Base-by-base conservation (phyloP, 2,113 vertebrate species). In the Pogona vitticeps region DNA sequence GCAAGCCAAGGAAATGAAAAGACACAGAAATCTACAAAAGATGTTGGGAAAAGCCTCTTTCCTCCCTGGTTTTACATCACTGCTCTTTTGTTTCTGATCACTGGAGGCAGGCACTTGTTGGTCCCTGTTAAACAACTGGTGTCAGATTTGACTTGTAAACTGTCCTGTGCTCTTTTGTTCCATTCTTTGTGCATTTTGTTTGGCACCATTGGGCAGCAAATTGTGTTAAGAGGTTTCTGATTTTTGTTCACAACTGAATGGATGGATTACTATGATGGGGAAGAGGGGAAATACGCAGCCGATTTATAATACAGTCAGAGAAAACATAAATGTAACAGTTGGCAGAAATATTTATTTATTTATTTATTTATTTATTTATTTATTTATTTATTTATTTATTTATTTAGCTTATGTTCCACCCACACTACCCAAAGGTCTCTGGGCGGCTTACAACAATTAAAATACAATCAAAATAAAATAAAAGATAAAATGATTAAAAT, bases 1-100 rank as follows among this genome's bases (percentile, higher is more conserved):
- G 83, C 84, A 90, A 91, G 80, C 92, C 84, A 91, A 93, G 91
- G 91, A 91, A 91, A 93, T 84, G 91, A 91, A 94, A 91, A 90
- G 91, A 91, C 76, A 15, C 38, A 31, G 78, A 75, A 70, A 91
- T 88, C 86, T 92, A 13, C 88, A 86, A 87, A 93, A 86, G 87
- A 82, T 88, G 82, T 0, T 2, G 83, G 85, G 88, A 78, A 91
- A 84, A 89, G 76, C 79, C 83, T 82, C 80, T 92, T 91, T 91
- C 90, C 89, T 94, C 88, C 52, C 65, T 10, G 15, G 58, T 88
- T 86, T 61, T 88, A 76, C 89, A 89, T 91, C 90, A 75, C 78
- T 0, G 0, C 70, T 80, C 88, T 95, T 84, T 94, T 92, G 90
- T 93, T 94, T 92, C 83, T 75, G 80, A 79, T 85, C 90, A 86